Evolutionary conservation across 2,888 invertebrate genomes (phyloP), one percentile per base, ranked within the genome.

Genomic region (Diplolepis rosae): DNA sequence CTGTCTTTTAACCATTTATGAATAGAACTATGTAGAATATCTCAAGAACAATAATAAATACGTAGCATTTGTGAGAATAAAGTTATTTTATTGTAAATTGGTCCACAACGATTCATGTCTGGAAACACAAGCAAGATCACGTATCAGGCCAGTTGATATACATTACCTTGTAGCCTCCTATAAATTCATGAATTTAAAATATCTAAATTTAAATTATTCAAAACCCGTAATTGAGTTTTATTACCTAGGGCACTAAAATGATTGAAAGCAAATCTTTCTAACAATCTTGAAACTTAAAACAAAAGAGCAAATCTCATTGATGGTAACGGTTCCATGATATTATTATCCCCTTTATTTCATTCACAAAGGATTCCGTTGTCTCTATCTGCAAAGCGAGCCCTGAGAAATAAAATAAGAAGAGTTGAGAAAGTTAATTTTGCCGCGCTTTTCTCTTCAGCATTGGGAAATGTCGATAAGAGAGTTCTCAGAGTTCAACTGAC

Each of bases 261-360:
- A 50, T 45, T n/a, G 18, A 18, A 45, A 11, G 45, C 27, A 24
- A 13, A 22, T 50, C 50, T 50, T 50, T 50, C 24, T 27, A 24
- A 22, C 13, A 18, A 24, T 61, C 39, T 61, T 39, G 24, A 39
- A 61, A 61, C n/a, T 61, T 27, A 24, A n/a, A 61, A 61, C 39
- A 42, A 61, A 61, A 39, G 61, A 39, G 15, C 9, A 24, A 42
- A 22, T 61, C 39, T 61, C n/a, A 61, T 61, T 39, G 24, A 39
- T 39, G 22, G 24, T 24, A 13, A 35, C 22, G n/a, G 39, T 39
- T 61, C 61, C 39, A 61, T 27, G 39, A 27, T 39, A 27, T 61
- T 61, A 61, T 61, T 61, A 61, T 61, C 61, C 39, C 39, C 61
- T 42, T 61, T 15, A 61, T 27, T 61, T 61, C 35, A n/a, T 22